Conservation (phyloP, 2,113 vertebrate species). For the Otus sunia region DNA sequence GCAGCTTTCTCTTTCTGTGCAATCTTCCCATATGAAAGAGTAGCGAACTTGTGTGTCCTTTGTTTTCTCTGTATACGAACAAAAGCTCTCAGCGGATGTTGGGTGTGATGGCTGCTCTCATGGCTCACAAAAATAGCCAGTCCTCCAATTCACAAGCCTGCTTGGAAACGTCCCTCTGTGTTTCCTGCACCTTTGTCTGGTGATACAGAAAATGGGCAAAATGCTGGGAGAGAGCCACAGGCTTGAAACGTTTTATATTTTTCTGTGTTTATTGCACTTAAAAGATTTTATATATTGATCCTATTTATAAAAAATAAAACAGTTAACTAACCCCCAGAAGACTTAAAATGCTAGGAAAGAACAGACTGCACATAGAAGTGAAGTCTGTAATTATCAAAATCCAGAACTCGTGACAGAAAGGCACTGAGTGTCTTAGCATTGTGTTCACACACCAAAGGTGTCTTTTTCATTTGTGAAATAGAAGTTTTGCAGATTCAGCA, state of each 20-base stretch:
- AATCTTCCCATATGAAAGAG: neutral
- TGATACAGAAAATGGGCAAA: neutral
- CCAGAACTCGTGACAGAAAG: neutral
- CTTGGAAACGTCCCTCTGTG: neutral
- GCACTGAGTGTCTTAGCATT: neutral
- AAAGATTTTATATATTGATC: constrained; percentile 46
- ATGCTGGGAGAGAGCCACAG: neutral
- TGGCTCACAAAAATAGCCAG: neutral
- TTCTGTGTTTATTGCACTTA: constrained; percentile 44
- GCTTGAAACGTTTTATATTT: constrained; percentile 55
- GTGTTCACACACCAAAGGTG: neutral
- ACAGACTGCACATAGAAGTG: neutral
- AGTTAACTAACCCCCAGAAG: neutral
- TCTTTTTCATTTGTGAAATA: neutral
- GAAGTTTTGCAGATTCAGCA: neutral
- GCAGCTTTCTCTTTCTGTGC: neutral
- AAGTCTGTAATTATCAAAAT: neutral
- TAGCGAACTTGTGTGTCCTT: neutral
- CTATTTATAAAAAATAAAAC: constrained; percentile 41
- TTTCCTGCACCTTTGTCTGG: neutral
- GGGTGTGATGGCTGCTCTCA: constrained; percentile 8
- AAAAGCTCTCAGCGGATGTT: neutral
- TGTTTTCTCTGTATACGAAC: neutral
- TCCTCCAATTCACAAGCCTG: neutral
- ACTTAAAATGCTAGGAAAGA: neutral